phyloP scores from a whole-genome alignment of 37 sponge, comb jelly and placozoan species.

The Beroe ovata region DNA sequence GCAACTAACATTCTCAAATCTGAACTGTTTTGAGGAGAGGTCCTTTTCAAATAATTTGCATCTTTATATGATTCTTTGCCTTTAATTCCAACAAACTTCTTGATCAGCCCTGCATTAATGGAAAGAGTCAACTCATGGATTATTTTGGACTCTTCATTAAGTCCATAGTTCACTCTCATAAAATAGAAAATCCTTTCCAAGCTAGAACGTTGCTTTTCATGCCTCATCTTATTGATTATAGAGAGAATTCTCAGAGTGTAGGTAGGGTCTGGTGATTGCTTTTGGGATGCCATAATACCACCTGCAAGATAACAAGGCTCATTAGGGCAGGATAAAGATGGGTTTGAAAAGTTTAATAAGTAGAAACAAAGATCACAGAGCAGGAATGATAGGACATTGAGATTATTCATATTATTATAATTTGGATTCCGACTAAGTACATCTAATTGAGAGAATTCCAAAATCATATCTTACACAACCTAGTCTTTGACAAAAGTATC shows the following conservation, averaged over 20 bases:
- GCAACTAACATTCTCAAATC: slow-evolving; percentile 48
- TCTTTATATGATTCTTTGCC: slow-evolving; percentile 49
- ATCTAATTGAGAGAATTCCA: too few species aligned
- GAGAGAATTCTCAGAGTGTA: not conserved
- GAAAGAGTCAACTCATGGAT: slow-evolving; percentile 5
- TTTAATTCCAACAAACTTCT: slow-evolving; percentile 28
- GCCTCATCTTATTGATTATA: slow-evolving; percentile 29
- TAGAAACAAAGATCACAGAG: too few species aligned
- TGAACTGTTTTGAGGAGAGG: not conserved
- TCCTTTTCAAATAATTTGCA: slow-evolving; percentile 7
- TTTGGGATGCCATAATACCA: slow-evolving; percentile 28
- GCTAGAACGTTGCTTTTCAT: slow-evolving; percentile 17
- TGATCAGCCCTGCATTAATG: not conserved
- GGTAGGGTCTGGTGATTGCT: slow-evolving; percentile 36
- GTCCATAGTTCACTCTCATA: slow-evolving; percentile 35
- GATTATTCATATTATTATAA: too few species aligned
- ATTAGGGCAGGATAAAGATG: too few species aligned
- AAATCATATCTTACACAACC: too few species aligned
- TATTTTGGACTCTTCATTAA: not conserved
- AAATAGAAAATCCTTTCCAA: slow-evolving; percentile 36
- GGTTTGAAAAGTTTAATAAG: too few species aligned
- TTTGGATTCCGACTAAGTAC: too few species aligned
- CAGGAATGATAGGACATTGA: too few species aligned
- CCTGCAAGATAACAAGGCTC: too few species aligned
- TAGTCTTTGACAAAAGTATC: too few species aligned